Conservation (phyloP, 2,797 vertebrate species). For the Enteromius paludinosus region DNA sequence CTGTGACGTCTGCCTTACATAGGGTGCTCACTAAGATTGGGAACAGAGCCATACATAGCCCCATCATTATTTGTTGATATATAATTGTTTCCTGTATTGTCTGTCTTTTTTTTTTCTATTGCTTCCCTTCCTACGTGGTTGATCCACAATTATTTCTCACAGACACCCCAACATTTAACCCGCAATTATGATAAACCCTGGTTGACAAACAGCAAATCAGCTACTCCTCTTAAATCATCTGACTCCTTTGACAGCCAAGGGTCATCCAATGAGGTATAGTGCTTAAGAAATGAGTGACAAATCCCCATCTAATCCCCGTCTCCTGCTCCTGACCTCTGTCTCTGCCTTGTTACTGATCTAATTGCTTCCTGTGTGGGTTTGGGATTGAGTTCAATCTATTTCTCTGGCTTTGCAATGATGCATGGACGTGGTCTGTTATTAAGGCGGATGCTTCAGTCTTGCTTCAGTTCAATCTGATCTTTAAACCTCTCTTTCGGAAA, state of each 20-base stretch:
- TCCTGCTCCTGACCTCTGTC: constrained; percentile 46
- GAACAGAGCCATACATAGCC: constrained; percentile 30
- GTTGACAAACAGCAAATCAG: constrained; percentile 99
- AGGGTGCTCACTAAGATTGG: constrained; percentile 14
- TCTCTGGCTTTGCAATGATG: constrained; percentile 29
- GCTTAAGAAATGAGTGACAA: constrained; percentile 75
- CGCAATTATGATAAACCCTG: constrained; percentile 99
- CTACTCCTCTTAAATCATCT: constrained; percentile 94
- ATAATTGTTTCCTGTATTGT: constrained; percentile 53
- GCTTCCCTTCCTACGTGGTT: constrained; percentile 80
- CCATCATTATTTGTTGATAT: constrained; percentile 53
- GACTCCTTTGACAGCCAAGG: constrained; percentile 94
- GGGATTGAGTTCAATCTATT: constrained; percentile 6
- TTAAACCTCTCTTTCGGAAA: not conserved
- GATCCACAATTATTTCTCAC: constrained; percentile 60
- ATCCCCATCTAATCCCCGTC: constrained; percentile 70
- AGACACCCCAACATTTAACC: constrained; percentile 97
- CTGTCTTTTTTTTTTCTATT: constrained; percentile 47
- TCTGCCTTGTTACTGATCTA: constrained; percentile 70
- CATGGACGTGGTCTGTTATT: constrained; percentile 27
- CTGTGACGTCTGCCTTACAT: not conserved
- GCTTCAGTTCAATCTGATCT: not conserved
- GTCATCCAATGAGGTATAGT: constrained; percentile 97
- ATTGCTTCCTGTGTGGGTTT: constrained; percentile 22
- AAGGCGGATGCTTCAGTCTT: not conserved